Percentiles rank a stretch among this genome's conserved stretches.
Conservation (phyloP, 2,797 vertebrate genomes). For the Eurystomus glaucurus region DNA sequence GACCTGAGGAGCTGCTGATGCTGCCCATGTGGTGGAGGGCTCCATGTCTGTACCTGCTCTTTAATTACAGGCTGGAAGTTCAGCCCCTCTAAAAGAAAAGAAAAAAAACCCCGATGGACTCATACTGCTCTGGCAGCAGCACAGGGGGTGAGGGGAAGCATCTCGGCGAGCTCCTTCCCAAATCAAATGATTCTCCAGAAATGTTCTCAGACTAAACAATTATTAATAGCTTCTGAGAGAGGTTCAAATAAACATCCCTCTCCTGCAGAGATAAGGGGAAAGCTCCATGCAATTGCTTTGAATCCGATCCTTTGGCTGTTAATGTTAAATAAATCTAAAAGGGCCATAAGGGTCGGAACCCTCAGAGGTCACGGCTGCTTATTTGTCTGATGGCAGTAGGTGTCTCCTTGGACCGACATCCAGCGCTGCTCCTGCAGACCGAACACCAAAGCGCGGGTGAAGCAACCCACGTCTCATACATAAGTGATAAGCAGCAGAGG, state of each 20-base stretch:
- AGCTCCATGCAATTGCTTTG: constrained; percentile 28
- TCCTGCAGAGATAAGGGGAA: constrained; percentile 67
- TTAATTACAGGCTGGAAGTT: neutral
- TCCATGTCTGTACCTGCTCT: neutral
- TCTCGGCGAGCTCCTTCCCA: neutral
- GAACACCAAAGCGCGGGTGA: neutral
- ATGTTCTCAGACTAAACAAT: constrained; percentile 77
- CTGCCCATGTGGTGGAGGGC: accelerated
- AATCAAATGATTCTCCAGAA: constrained; percentile 38
- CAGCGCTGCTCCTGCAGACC: neutral
- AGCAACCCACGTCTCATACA: accelerated
- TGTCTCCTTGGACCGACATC: neutral
- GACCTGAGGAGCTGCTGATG: neutral
- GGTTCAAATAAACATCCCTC: constrained; percentile 66
- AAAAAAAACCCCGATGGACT: neutral
- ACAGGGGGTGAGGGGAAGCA: neutral
- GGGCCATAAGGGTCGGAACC: neutral
- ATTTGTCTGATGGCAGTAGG: neutral
- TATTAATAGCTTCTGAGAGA: constrained; percentile 65
- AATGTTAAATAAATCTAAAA: constrained; percentile 29
- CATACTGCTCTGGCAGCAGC: neutral
- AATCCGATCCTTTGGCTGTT: constrained; percentile 28
- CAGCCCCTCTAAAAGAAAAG: neutral
- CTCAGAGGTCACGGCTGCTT: constrained; percentile 30
- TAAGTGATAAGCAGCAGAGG: accelerated